A percentile compares a stretch with the other conserved stretches of the same genome.
These are phyloP conservation scores for Cotesia chilonis DNA, from an alignment of 1,140 invertebrate species.

Conservation along the genomic window DNA sequence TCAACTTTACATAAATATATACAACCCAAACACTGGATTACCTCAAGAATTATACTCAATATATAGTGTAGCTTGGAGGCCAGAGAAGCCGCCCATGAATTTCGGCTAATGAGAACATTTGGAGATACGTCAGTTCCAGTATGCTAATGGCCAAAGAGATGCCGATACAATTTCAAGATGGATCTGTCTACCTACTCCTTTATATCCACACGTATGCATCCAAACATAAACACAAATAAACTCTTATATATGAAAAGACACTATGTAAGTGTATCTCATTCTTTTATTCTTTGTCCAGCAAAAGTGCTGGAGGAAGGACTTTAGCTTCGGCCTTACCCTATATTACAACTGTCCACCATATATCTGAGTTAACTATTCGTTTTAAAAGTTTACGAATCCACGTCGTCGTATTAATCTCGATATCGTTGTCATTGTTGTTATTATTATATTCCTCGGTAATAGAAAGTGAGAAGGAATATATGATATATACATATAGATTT, in stretches of 20 bases:
- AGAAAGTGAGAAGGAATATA: not conserved
- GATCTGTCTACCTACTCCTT: constrained; percentile 53
- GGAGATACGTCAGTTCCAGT: constrained; percentile 67
- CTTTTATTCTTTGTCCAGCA: constrained; percentile 27
- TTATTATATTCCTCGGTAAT: no score
- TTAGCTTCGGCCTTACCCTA: constrained; percentile 48
- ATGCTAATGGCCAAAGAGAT: constrained; percentile 67
- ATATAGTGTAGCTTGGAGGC: constrained; percentile 34
- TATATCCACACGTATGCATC: not conserved
- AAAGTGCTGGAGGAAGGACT: no score
- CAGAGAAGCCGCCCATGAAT: constrained; percentile 65
- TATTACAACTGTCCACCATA: constrained; percentile 61
- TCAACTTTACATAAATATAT: not conserved
- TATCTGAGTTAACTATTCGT: constrained; percentile 61
- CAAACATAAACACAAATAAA: not conserved
- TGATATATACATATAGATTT: not conserved
- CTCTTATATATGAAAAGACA: constrained; percentile 12
- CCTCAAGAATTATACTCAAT: constrained; percentile 38
- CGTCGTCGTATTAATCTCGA: no score
- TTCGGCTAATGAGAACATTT: constrained; percentile 68
- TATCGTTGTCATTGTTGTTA: no score
- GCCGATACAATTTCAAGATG: constrained; percentile 68
- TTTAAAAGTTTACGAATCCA: constrained; percentile 27
- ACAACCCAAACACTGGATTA: constrained; percentile 16
- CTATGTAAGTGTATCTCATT: constrained; percentile 27